Conservation (phyloP, 2,113 vertebrate genomes). For the Ophiodon elongatus region DNA sequence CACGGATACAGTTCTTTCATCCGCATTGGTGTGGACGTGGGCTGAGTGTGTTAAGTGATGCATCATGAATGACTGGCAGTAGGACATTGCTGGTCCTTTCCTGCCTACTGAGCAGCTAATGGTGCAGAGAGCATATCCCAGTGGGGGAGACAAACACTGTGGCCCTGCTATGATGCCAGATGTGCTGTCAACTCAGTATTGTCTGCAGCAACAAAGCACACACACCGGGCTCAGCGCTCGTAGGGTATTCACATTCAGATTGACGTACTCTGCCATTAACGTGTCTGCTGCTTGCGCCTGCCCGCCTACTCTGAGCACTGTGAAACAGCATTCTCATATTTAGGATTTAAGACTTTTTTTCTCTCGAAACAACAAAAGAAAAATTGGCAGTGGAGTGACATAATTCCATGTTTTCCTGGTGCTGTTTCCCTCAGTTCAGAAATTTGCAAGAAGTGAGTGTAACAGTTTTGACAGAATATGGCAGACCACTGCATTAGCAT, state of each 20-base stretch:
- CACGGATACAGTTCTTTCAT: slow-evolving; percentile 4
- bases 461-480: neutral
- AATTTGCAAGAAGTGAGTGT: neutral
- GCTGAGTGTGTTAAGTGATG: slow-evolving; percentile 58
- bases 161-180: slow-evolving; percentile 75
- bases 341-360: slow-evolving; percentile 29
- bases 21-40: slow-evolving; percentile 1
- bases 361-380: slow-evolving; percentile 7
- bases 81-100: slow-evolving; percentile 69
- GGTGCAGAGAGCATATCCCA: slow-evolving; percentile 73
- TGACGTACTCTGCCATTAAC: slow-evolving; percentile 47
- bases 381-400: neutral
- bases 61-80: slow-evolving; percentile 62
- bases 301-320: slow-evolving; percentile 30
- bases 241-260: slow-evolving; percentile 59
- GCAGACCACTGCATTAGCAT: neutral
- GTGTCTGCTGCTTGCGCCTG: slow-evolving; percentile 32
- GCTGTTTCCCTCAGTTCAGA: slow-evolving; percentile 33
- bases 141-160: slow-evolving; percentile 66
- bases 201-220: slow-evolving; percentile 76
- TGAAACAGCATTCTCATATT: slow-evolving; percentile 28
- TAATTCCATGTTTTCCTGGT: neutral
- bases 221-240: slow-evolving; percentile 55
- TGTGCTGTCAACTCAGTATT: slow-evolving; percentile 78
- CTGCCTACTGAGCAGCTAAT: slow-evolving; percentile 80